Evolutionary conservation across 2,888 invertebrate species (phyloP).

Genomic region (Xestia sexstrigata): DNA sequence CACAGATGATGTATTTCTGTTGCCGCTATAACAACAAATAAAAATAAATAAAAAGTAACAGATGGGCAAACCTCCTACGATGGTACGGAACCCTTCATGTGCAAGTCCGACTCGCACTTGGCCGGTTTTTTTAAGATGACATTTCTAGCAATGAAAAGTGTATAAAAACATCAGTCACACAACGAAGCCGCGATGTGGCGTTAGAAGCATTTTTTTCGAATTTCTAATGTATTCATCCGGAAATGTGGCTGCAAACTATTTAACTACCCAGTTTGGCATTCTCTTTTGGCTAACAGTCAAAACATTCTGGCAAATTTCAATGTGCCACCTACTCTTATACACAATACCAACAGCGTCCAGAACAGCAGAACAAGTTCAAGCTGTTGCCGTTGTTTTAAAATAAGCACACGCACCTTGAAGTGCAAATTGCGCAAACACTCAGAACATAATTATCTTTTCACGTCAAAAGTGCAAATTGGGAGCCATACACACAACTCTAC

Average conservation of each 20-base stretch:
- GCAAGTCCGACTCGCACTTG: too few relatives aligned
- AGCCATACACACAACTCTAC: constrained; percentile 46
- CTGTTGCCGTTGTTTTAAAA: not conserved
- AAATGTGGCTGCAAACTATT: not conserved
- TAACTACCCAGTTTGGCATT: not conserved
- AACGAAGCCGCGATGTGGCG: not conserved
- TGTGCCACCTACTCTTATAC: not conserved
- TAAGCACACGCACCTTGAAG: constrained; percentile 18
- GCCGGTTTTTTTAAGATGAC: too few relatives aligned
- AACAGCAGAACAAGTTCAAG: not conserved
- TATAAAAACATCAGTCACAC: not conserved
- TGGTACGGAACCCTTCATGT: too few relatives aligned
- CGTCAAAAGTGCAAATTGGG: constrained; percentile 56
- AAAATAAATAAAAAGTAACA: too few relatives aligned
- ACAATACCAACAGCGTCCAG: not conserved
- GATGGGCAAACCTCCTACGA: too few relatives aligned
- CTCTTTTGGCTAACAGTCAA: not conserved
- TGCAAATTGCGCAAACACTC: constrained; percentile 27
- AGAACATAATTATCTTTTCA: constrained; percentile 43
- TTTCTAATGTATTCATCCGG: not conserved
- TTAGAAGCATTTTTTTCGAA: not conserved
- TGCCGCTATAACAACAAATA: too few relatives aligned
- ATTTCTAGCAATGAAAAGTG: too few relatives aligned
- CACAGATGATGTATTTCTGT: too few relatives aligned
- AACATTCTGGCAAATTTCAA: not conserved